Percentiles rank a stretch among this genome's conserved stretches.
Evolutionary conservation across 1,140 invertebrate genomes (phyloP).

Genomic region (Gerris buenoi): DNA sequence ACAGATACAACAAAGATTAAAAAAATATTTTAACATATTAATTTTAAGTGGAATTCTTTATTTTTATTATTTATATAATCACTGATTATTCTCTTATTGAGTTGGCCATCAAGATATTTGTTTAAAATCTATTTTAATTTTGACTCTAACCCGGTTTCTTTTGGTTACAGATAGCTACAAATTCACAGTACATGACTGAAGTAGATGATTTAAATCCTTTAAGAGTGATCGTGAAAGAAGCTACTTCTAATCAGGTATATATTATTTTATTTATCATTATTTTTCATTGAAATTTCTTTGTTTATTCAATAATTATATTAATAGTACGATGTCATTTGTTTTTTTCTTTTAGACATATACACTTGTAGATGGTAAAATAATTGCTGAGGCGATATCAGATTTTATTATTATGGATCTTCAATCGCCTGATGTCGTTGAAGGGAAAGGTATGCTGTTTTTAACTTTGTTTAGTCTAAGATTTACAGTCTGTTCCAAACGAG

Average conservation of each 20-base stretch:
- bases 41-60: no score
- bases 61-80: no score
- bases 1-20: no score
- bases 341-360: constrained; percentile 11
- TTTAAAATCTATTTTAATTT: no score
- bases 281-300: background rate
- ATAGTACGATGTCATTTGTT: no score
- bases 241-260: constrained; percentile 13
- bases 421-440: constrained; percentile 35
- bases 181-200: constrained; percentile 14
- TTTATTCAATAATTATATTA: background rate
- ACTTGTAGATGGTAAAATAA: constrained; percentile 26
- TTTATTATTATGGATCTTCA: constrained; percentile 36
- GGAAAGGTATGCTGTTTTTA: constrained; percentile 25
- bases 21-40: no score
- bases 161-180: background rate
- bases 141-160: no score
- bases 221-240: constrained; percentile 16
- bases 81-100: no score
- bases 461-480: background rate
- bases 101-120: no score
- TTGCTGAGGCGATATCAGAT: constrained; percentile 34
- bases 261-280: background rate
- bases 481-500: no score
- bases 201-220: constrained; percentile 16